Conservation (phyloP, 2,888 invertebrate genomes). For the Dysmachus trigonus region DNA sequence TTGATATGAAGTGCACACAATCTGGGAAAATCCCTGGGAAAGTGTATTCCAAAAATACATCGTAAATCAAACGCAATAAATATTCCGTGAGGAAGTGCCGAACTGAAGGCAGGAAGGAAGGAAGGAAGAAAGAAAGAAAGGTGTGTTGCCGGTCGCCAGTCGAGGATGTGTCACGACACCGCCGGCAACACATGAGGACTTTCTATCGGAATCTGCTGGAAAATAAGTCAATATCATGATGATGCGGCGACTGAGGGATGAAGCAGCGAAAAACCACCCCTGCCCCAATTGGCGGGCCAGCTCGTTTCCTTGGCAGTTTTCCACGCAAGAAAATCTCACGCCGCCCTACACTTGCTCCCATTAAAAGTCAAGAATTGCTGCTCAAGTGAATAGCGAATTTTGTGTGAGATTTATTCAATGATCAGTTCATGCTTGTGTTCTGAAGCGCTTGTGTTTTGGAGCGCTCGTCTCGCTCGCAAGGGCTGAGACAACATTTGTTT, state of each 20-base stretch:
- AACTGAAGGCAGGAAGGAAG: not conserved
- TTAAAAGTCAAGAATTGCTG: not conserved
- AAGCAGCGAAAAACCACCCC: not conserved
- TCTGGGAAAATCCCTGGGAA: not conserved
- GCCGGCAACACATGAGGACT: not conserved
- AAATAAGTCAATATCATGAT: not conserved
- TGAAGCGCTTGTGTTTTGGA: not conserved
- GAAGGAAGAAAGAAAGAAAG: not conserved
- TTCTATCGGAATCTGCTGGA: not conserved
- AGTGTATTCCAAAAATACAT: not conserved
- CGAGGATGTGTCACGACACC: not conserved
- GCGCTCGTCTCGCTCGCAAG: not conserved
- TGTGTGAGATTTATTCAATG: not conserved
- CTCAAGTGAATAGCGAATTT: not conserved
- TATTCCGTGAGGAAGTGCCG: not conserved
- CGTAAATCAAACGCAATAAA: not conserved
- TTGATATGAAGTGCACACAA: not conserved
- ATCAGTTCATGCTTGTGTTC: not conserved
- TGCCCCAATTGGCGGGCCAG: not conserved
- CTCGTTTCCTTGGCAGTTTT: not conserved
- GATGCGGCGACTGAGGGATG: not conserved
- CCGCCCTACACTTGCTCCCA: not conserved
- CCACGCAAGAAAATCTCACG: not conserved
- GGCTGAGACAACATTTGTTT: not conserved
- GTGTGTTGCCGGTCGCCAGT: not conserved